A percentile compares a stretch with the other conserved stretches of the same genome.
These are phyloP conservation scores for Deroplatys truncata DNA, from an alignment of 2,888 invertebrate species.

Conservation along the genomic window DNA sequence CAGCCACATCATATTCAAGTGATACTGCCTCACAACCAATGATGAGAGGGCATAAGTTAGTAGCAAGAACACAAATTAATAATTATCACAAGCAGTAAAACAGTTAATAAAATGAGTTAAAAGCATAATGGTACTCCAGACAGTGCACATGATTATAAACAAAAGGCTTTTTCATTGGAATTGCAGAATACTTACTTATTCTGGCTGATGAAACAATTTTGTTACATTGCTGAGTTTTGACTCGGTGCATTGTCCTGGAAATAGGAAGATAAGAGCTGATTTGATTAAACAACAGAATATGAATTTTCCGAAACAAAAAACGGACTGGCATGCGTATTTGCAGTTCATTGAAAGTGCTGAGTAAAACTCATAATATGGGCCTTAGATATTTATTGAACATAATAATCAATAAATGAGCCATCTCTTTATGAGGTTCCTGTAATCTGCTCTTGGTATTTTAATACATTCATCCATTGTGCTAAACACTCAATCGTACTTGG, in stretches of 20 bases:
- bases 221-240: background rate
- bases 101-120: slow-evolving; percentile 5
- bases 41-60: slow-evolving; percentile 22
- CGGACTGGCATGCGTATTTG: background rate
- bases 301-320: background rate
- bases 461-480: background rate
- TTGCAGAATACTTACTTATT: background rate
- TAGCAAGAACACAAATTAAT: slow-evolving; percentile 21
- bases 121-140: background rate
- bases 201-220: background rate
- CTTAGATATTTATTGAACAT: background rate
- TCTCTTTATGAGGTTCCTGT: background rate
- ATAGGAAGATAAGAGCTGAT: background rate
- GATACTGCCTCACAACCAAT: slow-evolving; percentile 43
- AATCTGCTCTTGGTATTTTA: background rate
- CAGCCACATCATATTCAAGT: slow-evolving; percentile 42
- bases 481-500: background rate
- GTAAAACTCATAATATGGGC: background rate
- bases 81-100: slow-evolving; percentile 12
- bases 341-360: background rate
- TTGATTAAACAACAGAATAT: background rate
- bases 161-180: slow-evolving; percentile 16
- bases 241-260: background rate
- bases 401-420: background rate
- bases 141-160: slow-evolving; percentile 9